phyloP scores from a whole-genome alignment of 2,113 vertebrate species.

The Albula glossodonta region DNA sequence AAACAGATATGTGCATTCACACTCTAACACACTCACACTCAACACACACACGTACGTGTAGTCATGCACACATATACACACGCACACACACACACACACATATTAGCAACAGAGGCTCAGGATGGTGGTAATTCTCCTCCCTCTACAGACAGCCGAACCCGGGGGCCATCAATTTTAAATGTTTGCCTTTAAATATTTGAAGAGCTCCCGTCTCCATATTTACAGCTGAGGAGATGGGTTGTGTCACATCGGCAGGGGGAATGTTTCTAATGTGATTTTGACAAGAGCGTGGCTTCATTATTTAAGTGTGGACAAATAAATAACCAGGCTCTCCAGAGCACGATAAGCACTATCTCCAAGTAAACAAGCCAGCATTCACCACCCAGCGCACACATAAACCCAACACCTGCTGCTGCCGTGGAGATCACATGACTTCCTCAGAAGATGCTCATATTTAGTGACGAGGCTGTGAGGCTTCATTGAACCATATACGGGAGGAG shows the following conservation, averaged over 20 bases:
- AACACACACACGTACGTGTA: no score
- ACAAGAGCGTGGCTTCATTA: constrained; percentile 42
- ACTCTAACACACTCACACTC: no score
- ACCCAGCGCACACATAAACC: no score
- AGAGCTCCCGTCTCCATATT: constrained; percentile 29
- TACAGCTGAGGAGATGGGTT: constrained; percentile 43
- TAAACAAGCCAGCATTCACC: background rate
- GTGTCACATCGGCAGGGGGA: constrained; percentile 36
- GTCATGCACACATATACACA: background rate
- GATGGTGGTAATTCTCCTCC: background rate
- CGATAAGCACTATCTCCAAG: background rate
- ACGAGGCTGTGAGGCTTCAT: no score
- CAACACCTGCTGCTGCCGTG: no score
- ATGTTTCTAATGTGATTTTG: constrained; percentile 42
- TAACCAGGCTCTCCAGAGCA: background rate
- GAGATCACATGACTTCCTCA: no score
- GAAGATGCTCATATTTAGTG: no score
- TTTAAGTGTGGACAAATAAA: constrained; percentile 44
- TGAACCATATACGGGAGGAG: no score
- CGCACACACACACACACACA: constrained; percentile 6
- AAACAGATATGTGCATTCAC: background rate
- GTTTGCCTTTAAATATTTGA: constrained; percentile 55
- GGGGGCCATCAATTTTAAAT: constrained; percentile 59
- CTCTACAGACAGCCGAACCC: constrained; percentile 29
- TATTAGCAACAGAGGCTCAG: background rate